Conservation (phyloP, 2,888 invertebrate genomes). For the Trachelus stipa region DNA sequence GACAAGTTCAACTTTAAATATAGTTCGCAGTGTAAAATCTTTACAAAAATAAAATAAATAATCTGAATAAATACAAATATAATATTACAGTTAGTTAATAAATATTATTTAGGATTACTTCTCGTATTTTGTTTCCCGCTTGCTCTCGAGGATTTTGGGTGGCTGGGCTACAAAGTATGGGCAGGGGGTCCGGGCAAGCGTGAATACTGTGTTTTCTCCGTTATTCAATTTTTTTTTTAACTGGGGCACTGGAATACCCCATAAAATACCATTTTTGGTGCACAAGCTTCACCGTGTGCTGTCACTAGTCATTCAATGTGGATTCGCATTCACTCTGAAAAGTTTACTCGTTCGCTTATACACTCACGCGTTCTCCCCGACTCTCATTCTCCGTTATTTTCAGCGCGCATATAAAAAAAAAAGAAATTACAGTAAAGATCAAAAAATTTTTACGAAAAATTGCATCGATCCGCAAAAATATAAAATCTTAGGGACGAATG, state of each 20-base stretch:
- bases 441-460: slow-evolving; percentile 2
- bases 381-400: not conserved
- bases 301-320: not conserved
- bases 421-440: not conserved
- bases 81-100: slow-evolving; percentile 61
- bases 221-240: not conserved
- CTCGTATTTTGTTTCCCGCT: slow-evolving; percentile 15
- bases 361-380: not conserved
- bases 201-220: slow-evolving; percentile 27
- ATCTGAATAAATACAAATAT: slow-evolving; percentile 64
- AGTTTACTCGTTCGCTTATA: not conserved
- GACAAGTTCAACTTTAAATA: slow-evolving; percentile 35
- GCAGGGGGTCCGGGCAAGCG: slow-evolving; percentile 9
- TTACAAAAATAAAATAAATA: slow-evolving; percentile 66
- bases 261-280: not conserved
- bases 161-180: not conserved
- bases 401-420: not conserved
- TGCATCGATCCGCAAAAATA: not conserved
- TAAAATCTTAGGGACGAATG: slow-evolving; percentile 16
- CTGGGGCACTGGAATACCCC: not conserved
- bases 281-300: not conserved
- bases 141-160: slow-evolving; percentile 10
- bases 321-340: not conserved
- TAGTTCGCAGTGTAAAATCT: slow-evolving; percentile 54
- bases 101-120: slow-evolving; percentile 53